Conservation (phyloP, 2,797 vertebrate species). For the Sparus aurata region DNA sequence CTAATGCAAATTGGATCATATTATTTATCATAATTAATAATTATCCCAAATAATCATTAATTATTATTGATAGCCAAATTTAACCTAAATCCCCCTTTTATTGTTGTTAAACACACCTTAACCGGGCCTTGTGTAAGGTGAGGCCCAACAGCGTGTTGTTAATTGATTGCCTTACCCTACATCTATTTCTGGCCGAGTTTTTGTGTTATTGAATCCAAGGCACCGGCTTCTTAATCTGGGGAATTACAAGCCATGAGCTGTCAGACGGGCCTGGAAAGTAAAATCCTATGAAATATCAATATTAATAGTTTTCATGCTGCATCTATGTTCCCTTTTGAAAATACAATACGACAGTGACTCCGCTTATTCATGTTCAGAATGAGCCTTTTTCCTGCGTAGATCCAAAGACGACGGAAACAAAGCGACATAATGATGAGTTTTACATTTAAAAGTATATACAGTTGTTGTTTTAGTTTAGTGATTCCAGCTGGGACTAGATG, state of each 20-base stretch:
- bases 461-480: constrained; percentile 59
- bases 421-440: constrained; percentile 64
- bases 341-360: not conserved
- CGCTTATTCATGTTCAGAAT: constrained; percentile 34
- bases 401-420: constrained; percentile 42
- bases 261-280: constrained; percentile 37
- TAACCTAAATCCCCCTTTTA: too few species aligned
- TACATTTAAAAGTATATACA: constrained; percentile 58
- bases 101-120: too few species aligned
- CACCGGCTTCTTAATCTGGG: constrained; percentile 57
- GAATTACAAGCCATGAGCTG: constrained; percentile 58
- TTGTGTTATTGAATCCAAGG: constrained; percentile 67
- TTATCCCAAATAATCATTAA: too few species aligned
- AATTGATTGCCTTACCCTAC: constrained; percentile 49
- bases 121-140: too few species aligned
- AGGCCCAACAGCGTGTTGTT: too few species aligned
- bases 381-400: constrained; percentile 21
- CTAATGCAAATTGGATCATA: too few species aligned
- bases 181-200: constrained; percentile 56
- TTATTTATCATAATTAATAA: too few species aligned
- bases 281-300: constrained; percentile 51
- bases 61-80: too few species aligned
- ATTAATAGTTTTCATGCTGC: constrained; percentile 58
- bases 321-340: constrained; percentile 47
- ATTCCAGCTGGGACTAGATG: constrained; percentile 62